A percentile compares a stretch with the other conserved stretches of the same genome.
These are phyloP conservation scores for Atlantisia rogersi DNA, from an alignment of 2,113 vertebrate genomes.

Conservation along the genomic window DNA sequence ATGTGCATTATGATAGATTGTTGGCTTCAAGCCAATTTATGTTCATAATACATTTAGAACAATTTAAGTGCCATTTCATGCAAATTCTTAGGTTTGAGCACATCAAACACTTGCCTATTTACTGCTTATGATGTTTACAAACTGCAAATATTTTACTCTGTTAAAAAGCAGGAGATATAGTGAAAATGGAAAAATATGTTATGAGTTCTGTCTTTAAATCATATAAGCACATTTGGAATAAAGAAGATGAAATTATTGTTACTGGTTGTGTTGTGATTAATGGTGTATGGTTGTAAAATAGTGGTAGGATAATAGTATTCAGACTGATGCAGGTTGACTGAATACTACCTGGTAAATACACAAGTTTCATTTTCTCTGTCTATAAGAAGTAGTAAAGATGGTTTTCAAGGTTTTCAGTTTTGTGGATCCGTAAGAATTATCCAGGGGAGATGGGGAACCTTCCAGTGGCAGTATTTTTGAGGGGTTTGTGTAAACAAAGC, in stretches of 20 bases:
- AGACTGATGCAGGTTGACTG: background rate
- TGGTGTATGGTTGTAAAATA: background rate
- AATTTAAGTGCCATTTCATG: background rate
- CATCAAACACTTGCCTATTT: background rate
- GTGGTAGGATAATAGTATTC: background rate
- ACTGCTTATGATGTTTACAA: background rate
- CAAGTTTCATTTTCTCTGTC: background rate
- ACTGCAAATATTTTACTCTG: background rate
- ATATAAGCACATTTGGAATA: background rate
- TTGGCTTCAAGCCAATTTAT: background rate
- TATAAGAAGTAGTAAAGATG: background rate
- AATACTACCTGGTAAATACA: background rate
- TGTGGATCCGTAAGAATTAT: background rate
- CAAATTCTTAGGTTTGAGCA: background rate
- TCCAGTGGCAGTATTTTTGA: background rate
- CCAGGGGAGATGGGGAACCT: fast-evolving
- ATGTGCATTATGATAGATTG: background rate
- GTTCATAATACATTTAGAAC: background rate
- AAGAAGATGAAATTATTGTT: background rate
- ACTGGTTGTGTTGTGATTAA: background rate
- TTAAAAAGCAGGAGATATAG: background rate
- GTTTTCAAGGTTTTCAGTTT: background rate
- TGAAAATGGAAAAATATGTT: background rate
- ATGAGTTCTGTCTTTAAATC: background rate
- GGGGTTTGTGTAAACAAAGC: background rate